These are phyloP conservation scores for Pangasius krempfi DNA, from an alignment of 2,797 vertebrate genomes.

Conservation along the genomic window DNA sequence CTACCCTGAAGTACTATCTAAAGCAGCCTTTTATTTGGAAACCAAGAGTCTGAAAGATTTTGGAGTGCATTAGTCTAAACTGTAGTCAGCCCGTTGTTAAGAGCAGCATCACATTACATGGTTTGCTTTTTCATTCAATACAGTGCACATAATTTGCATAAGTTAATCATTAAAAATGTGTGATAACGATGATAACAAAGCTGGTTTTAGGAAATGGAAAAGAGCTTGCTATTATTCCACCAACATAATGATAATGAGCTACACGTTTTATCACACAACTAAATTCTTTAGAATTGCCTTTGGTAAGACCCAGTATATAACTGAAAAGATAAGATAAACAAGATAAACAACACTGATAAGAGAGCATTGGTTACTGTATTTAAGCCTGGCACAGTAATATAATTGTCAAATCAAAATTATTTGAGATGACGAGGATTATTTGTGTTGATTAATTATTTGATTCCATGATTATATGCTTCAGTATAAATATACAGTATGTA, in stretches of 20 bases:
- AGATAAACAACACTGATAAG: no score
- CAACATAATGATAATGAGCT: not conserved
- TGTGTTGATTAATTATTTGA: not conserved
- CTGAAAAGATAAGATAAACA: not conserved
- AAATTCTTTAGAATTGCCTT: not conserved
- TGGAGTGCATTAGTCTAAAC: not conserved
- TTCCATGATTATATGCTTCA: not conserved
- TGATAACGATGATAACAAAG: not conserved
- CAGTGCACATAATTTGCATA: not conserved
- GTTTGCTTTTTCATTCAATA: not conserved
- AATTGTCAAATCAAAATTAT: not conserved
- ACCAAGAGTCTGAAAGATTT: not conserved
- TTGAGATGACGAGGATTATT: not conserved
- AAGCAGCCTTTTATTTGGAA: not conserved
- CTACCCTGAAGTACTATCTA: not conserved
- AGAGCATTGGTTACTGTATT: not conserved
- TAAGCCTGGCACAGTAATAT: not conserved
- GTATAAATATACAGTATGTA: not conserved
- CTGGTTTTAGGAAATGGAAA: not conserved
- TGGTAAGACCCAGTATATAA: not conserved
- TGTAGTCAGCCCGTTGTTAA: not conserved
- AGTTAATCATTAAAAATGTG: slow-evolving; percentile 16
- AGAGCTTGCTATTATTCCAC: slow-evolving; percentile 13
- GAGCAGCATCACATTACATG: not conserved
- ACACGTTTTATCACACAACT: not conserved